Evolutionary conservation across 2,797 vertebrate species (phyloP).

Genomic region (Cercopithecus diana): DNA sequence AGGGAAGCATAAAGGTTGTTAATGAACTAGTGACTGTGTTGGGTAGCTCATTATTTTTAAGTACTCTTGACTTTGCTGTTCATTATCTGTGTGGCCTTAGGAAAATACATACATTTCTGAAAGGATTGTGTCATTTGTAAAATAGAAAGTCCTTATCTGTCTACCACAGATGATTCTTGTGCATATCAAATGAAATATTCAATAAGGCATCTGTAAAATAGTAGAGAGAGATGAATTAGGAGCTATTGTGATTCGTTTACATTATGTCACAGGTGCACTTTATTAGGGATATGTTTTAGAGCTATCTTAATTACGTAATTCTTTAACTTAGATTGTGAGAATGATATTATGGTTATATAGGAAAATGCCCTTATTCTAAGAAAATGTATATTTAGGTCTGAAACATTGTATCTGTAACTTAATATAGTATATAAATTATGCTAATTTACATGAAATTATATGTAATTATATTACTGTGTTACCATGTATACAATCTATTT

Average conservation of each 20-base stretch:
- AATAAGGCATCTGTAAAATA: not conserved
- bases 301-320: not conserved
- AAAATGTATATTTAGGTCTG: not conserved
- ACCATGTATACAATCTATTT: not conserved
- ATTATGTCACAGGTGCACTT: not conserved
- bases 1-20: not conserved
- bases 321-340: not conserved
- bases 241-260: not conserved
- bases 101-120: not conserved
- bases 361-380: not conserved
- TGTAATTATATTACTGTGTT: not conserved
- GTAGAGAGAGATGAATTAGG: not conserved
- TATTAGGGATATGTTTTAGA: slow-evolving; percentile 1
- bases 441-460: not conserved
- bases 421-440: not conserved
- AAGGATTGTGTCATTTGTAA: not conserved
- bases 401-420: not conserved
- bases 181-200: not conserved
- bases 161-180: not conserved
- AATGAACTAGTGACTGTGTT: not conserved
- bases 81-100: not conserved
- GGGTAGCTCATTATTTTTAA: not conserved
- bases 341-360: not conserved
- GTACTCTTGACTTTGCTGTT: not conserved
- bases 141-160: not conserved